Base-by-base conservation (phyloP, 2,888 invertebrate genomes). In the Tyria jacobaeae region DNA sequence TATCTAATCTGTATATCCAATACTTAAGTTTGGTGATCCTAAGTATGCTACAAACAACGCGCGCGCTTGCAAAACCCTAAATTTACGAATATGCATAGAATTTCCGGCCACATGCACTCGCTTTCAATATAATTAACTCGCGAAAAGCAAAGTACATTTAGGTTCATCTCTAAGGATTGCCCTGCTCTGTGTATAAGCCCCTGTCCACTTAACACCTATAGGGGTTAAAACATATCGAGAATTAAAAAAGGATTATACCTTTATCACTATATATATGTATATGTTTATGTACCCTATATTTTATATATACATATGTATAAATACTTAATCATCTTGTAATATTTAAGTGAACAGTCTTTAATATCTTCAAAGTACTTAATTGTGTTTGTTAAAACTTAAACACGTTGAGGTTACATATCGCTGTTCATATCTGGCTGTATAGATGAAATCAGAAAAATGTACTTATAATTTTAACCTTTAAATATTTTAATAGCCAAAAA, bases 181-280 rank as follows among this genome's bases (percentile, higher is more conserved):
- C 21, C 21, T 17, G 44, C 21, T 3, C 44, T 44, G 12, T 10
- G 6, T 21, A 0, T 21, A 12, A 21, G 21, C 44, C 17, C 44
- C 44, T 44, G 44, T 44, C 44, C 21, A 44, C 21, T 44, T 12
- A 21, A 21, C 44, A 44, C 21, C 21, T 21, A 21, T 21, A 44
- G 21, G 21, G 44, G 44, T 44, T 44, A 21, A 44, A 41, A 17
- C 12, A 12, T 44, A 44, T 44, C 17, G 21, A 44, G 17, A 44
- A 44, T 44, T 44, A 25, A 6, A 49, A 49, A 25, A 49, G 48
- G n/a, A 51, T 51, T 27, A 27, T 27, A 15, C 27, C 34, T 51
- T 34, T 21, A 27, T 17, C n/a, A 27, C 21, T 17, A 21, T 21
- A 44, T 21, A 44, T 44, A n/a, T n/a, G n/a, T n/a, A n/a, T n/a